Conservation (phyloP, 2,888 invertebrate genomes). For the Trachelus stipa region DNA sequence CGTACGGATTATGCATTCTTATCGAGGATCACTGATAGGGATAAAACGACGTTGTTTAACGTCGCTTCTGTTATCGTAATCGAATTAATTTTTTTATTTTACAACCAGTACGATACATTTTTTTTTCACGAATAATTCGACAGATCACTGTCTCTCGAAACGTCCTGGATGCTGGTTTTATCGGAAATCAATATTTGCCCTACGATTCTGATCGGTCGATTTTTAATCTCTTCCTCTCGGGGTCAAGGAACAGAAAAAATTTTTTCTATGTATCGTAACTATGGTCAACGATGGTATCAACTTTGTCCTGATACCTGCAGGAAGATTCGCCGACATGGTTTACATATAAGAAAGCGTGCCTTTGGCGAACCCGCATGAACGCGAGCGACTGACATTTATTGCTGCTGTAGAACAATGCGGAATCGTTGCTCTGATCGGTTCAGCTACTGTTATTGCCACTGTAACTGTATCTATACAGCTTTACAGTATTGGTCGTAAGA, state of each 20-base stretch:
- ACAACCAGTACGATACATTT: no score
- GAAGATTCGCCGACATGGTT: background rate
- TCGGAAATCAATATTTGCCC: no score
- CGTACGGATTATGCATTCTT: background rate
- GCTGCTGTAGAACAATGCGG: constrained; percentile 46
- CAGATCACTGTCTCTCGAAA: no score
- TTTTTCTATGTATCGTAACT: background rate
- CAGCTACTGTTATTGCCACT: constrained; percentile 43
- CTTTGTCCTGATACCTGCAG: background rate
- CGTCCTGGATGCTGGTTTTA: no score
- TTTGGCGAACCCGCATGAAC: background rate
- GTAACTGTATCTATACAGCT: constrained; percentile 21
- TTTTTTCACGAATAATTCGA: no score
- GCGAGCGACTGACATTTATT: constrained; percentile 46
- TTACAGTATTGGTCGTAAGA: background rate
- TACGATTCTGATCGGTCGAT: background rate
- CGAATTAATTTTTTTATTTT: background rate
- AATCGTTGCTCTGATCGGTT: constrained; percentile 41
- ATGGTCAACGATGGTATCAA: background rate
- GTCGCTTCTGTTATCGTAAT: background rate
- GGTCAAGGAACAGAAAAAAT: background rate
- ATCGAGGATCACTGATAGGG: background rate
- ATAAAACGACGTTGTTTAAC: background rate
- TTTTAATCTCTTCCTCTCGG: background rate
- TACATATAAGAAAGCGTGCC: background rate